Evolutionary conservation across 1,140 invertebrate species (phyloP), one percentile per base, ranked within the genome.

Genomic region (Thaumatotibia leucotreta): DNA sequence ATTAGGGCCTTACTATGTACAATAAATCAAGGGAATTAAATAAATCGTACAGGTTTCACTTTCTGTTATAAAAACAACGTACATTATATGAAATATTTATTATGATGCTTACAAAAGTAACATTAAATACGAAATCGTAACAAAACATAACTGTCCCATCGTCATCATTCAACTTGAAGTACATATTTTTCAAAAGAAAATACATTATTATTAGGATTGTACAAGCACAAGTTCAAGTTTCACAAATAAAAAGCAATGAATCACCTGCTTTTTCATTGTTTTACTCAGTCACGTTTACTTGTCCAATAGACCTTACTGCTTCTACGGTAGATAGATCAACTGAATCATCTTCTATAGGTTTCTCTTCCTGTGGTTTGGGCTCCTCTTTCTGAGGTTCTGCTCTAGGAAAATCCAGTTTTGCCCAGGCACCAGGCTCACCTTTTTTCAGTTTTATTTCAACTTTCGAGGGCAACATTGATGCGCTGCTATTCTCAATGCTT

Each of bases 401-500:
- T 69, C 92, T 88, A 2, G 94, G 93, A 74, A 96, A 93, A 77
- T 96, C 93, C 8, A 98, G 81, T 72, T 94, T 94, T 1, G 92
- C 77, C 98, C 98, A 99, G 58, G 94, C 94, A 17, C 95, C 94
- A 1, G 95, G 92, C 76, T 97, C 96, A 0, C 93, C 94, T 92
- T 99, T 99, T 69, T 95, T 96, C 77, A 99, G 81, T 76, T 96
- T 97, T 9, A 99, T 96, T 92, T 99, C 98, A 17, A 99, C 94
- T 94, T 99, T 99, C n/a, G 97, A 96, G 58, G 95, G 95, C 70
- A 95, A 92, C 94, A 99, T 97, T 11, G 93, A 93, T 0, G 95
- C 96, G 71, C 89, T 92, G 79, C 96, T 96, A 64, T 94, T 92
- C 35, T 88, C 87, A 11, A 96, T 92, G 82, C 95, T 92, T 17